Evolutionary conservation across 2,888 invertebrate genomes (phyloP), one percentile per base, ranked within the genome.

Genomic region (Microdon myrmicae): DNA sequence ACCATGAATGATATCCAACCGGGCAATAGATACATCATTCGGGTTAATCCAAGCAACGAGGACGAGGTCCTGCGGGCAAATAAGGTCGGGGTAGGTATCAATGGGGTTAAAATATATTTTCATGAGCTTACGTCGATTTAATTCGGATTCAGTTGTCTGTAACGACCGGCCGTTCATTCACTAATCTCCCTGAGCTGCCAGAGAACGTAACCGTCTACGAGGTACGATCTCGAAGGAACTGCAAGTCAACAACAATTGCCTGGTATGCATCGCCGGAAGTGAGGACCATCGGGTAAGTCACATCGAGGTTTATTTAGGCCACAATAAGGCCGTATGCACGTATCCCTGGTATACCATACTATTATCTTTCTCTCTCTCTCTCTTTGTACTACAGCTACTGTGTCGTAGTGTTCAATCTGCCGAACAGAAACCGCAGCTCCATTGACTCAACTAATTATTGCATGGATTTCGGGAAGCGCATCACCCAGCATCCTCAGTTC

Each of bases 211-310:
- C 80, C 8, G 79, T 86, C 0, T 77, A 82, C 48, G 83, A 85
- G 70, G 83, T 83, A 54, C 74, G 78, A 31, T 79, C 83, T 3
- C 72, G 81, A 26, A 70, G 80, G 49, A 75, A 74, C 10, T 86
- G 86, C 70, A 79, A 82, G 39, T 71, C 75, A 17, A 81, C 83
- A n/a, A 83, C 82, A 9, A 80, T 86, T 9, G 84, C 84, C 14
- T 86, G 86, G 86, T 75, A 83, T 54, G 80, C 83, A 3, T 81
- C 83, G 1, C 82, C 82, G 1, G 83, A 82, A 64, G 73, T 76
- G 14, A 74, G 80, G 14, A 73, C 77, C 45, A 68, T 78, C 49
- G 75, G 77, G 80, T 80, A 70, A 70, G 69, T 54, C 35, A 34
- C 34, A 54, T 44, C 28, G 34, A 26, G 58, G 61, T 45, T 56